Base-by-base conservation (phyloP, 2,888 invertebrate genomes). In the Notodonta ziczac region DNA sequence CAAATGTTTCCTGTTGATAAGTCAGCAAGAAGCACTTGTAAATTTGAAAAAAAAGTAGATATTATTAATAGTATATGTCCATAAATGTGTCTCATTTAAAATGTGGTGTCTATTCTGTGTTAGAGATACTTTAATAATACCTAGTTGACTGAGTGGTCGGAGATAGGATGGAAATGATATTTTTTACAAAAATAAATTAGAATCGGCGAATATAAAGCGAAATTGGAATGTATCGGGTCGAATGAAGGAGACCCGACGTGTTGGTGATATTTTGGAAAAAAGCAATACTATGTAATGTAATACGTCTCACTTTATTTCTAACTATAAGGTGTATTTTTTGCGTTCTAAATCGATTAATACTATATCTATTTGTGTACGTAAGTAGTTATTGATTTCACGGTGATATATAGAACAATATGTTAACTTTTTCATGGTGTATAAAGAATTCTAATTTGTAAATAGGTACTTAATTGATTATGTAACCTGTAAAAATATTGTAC, bases 271-370 rank as follows among this genome's bases (percentile, higher is more conserved):
- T 95, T 95, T 95, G 89, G 93, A 94, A 94, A 95, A 94, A 95
- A 96, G 96, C 96, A 96, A 96, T 96, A 96, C 95, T 94, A 95
- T 95, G 94, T 96, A 96, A 95, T 95, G 94, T 94, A 91, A 93
- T 93, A 91, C 91, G 94, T 94, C 94, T 94, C 94, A 94, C 85
- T 89, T 91, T 90, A 91, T 91, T 90, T 91, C 90, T 87, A 84
- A 86, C 80, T 79, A 70, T 92, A 93, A 91, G 91, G 83, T 90
- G 88, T 91, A 90, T 82, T 87, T 89, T 89, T 55, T 55, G n/a
- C 88, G 73, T 76, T 91, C 90, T 88, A 81, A 83, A 85, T 82
- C 83, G 85, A 83, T 82, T 82, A 81, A 85, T 84, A 83, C 24
- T 83, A 85, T 89, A 89, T 91, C 87, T 91, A 92, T 89, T 24